Conservation (phyloP, 2,797 vertebrate genomes). For the Macropodus opercularis region DNA sequence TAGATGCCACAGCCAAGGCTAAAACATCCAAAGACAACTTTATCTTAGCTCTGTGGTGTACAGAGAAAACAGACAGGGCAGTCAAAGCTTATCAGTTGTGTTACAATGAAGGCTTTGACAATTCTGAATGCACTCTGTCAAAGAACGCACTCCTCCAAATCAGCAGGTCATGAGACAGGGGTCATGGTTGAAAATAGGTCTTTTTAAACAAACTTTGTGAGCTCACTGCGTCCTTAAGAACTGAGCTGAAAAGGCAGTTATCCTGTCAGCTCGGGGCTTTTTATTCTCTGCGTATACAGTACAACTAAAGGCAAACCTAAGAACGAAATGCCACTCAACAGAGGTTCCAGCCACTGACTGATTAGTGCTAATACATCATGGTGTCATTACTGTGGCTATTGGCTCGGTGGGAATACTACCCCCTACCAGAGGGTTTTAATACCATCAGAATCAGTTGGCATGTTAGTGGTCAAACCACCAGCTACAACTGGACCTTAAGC, state of each 20-base stretch:
- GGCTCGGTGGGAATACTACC: no score
- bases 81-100: not conserved
- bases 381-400: no score
- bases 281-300: no score
- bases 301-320: no score
- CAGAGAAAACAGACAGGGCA: no score
- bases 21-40: no score
- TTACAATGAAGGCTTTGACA: not conserved
- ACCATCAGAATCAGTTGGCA: not conserved
- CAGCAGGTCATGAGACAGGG: no score
- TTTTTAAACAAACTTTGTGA: not conserved
- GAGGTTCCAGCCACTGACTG: not conserved
- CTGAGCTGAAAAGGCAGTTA: not conserved
- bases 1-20: not conserved
- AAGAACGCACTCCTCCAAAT: not conserved
- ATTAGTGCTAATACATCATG: not conserved
- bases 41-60: no score
- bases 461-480: not conserved
- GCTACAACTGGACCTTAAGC: not conserved
- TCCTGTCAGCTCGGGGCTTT: not conserved
- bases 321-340: no score
- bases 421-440: no score
- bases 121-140: not conserved
- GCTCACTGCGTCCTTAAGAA: not conserved
- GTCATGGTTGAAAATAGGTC: not conserved